Evolutionary conservation across 92 coral and sea anemone genomes (phyloP).

Genomic region (Micromussa lordhowensis): DNA sequence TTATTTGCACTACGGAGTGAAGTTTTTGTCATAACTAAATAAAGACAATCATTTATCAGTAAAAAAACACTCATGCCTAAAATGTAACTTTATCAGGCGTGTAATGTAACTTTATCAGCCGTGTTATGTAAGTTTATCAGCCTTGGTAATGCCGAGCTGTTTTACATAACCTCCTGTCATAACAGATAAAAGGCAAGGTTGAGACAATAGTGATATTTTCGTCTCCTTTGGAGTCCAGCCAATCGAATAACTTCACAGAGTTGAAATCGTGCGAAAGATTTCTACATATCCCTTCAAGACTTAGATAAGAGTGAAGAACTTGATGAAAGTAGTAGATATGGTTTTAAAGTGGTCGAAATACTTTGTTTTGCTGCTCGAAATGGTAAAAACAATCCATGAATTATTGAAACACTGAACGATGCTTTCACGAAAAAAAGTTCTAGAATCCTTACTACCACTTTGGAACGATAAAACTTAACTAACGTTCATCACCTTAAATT

Average conservation of each 20-base stretch:
- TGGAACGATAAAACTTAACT: not conserved
- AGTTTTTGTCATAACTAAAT: not conserved
- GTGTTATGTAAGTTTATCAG: not conserved
- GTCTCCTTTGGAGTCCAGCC: not conserved
- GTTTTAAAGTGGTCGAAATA: not conserved
- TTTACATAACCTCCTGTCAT: not conserved
- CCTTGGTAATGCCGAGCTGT: not conserved
- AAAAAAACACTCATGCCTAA: not conserved
- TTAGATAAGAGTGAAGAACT: not conserved
- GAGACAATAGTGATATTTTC: slow-evolving; percentile 2
- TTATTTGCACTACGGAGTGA: not conserved
- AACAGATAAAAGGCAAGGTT: not conserved
- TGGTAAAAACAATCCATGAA: not conserved
- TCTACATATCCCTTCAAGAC: not conserved
- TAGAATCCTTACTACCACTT: not conserved
- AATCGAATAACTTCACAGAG: not conserved
- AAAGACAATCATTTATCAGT: not conserved
- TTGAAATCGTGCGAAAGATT: not conserved
- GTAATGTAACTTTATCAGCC: not conserved
- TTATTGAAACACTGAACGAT: slow-evolving; percentile 3
- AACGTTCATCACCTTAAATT: not conserved
- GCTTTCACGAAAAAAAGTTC: slow-evolving; percentile 1
- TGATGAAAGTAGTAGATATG: slow-evolving; percentile 1
- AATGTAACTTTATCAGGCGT: too few species aligned
- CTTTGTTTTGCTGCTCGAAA: not conserved